Percentiles rank a stretch among this genome's conserved stretches.
These are phyloP conservation scores for Lapara coniferarum DNA, from an alignment of 2,888 invertebrate species.

Conservation along the genomic window DNA sequence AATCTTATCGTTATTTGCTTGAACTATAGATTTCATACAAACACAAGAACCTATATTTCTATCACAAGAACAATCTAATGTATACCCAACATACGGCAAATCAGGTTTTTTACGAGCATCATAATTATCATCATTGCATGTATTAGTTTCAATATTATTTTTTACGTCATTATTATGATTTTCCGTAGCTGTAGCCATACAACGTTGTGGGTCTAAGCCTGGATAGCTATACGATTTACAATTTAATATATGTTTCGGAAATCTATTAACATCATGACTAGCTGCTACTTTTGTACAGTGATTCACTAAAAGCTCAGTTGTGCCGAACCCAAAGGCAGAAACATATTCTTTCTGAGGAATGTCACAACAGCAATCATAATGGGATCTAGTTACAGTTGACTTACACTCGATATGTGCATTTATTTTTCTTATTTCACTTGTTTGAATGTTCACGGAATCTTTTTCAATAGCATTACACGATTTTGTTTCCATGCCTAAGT, in stretches of 20 bases:
- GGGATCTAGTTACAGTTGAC: neutral
- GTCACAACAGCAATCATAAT: slow-evolving; percentile 13
- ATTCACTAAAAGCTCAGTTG: slow-evolving; percentile 38
- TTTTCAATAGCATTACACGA: slow-evolving; percentile 50
- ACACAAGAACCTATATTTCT: slow-evolving; percentile 51
- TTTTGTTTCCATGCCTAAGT: slow-evolving; percentile 48
- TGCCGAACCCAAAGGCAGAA: slow-evolving; percentile 27
- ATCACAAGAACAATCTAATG: slow-evolving; percentile 62
- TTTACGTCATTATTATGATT: neutral
- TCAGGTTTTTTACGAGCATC: neutral
- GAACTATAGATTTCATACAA: slow-evolving; percentile 58
- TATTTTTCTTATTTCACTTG: slow-evolving; percentile 37
- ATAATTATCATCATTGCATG: neutral
- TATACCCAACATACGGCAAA: slow-evolving; percentile 38
- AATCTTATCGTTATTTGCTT: slow-evolving; percentile 47
- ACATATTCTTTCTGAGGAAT: neutral
- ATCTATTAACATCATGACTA: neutral
- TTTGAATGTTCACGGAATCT: slow-evolving; percentile 39
- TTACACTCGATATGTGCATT: slow-evolving; percentile 36
- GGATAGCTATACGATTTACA: neutral
- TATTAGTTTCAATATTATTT: neutral
- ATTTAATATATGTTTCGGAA: neutral
- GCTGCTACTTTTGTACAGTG: slow-evolving; percentile 34
- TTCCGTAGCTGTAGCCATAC: neutral
- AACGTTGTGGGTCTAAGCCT: slow-evolving; percentile 5